Base-by-base conservation (phyloP, 1,140 invertebrate species). In the Andrena cerasifolii region DNA sequence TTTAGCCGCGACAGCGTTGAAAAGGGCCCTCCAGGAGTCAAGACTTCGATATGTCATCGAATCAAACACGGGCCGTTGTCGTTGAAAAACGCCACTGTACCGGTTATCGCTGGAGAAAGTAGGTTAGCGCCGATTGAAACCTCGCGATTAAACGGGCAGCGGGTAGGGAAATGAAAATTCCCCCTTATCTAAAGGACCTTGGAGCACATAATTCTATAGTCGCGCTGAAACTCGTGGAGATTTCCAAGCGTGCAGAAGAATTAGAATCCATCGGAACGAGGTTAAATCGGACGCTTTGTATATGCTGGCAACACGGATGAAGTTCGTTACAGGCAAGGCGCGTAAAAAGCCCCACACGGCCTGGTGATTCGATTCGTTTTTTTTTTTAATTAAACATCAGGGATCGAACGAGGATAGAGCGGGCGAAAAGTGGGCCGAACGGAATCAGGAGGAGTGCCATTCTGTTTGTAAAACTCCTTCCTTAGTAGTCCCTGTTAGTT, bases 1-100 rank as follows among this genome's bases (percentile, higher is more conserved):
- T 47, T 49, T 18, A 36, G 45, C 53, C 40, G 56, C 56, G 16
- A 49, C 40, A 61, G 12, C 16, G n/a, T n/a, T n/a, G 28, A 12
- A 58, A 36, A 73, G 43, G 28, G 45, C 58, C 49, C 45, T 33
- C 28, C 68, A 2, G 40, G 28, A 26, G 28, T 73, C 28, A 51
- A 73, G 40, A 58, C 40, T 62, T 73, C 70, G 43, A 51, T 62
- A 62, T 28, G 53, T 70, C 67, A 58, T 71, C 36, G 66, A 70
- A 70, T 70, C 66, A 12, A 58, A 56, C 53, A 2, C 18, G 24
- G 24, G 36, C n/a, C 33, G 56, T 58, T 71, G 67, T 45, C 53
- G 12, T 58, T 45, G 67, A 21, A 28, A 58, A 59, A 47, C 53
- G 24, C 56, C 51, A 28, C 12, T 28, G 4, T 40, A 10, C 36